phyloP scores from a whole-genome alignment of 1,140 invertebrate species.

The Apis laboriosa region DNA sequence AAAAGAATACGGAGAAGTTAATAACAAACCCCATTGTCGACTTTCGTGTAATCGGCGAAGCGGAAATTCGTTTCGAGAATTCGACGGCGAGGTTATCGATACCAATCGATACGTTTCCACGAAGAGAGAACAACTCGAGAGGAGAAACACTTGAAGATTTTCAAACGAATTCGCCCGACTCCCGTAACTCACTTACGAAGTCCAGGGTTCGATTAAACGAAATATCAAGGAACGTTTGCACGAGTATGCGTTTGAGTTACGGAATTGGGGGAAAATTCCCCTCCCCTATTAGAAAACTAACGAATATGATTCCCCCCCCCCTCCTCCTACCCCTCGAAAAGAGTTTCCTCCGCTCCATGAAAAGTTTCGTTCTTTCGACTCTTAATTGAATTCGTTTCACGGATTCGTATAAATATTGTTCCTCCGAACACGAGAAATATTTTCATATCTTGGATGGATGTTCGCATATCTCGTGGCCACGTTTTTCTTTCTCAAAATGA shows the following conservation, averaged over 20 bases:
- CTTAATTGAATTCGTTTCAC: not conserved
- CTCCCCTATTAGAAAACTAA: not conserved
- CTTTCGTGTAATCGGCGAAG: slow-evolving; percentile 62
- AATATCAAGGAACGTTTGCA: slow-evolving; percentile 26
- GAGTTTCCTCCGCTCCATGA: not conserved
- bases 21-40: slow-evolving; percentile 68
- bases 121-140: not conserved
- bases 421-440: not conserved
- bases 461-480: no score
- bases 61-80: slow-evolving; percentile 39
- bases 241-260: not conserved
- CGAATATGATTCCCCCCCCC: not conserved
- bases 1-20: slow-evolving; percentile 55
- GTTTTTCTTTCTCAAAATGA: not conserved
- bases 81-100: slow-evolving; percentile 24
- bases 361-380: not conserved
- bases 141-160: not conserved
- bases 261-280: not conserved
- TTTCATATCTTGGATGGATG: not conserved
- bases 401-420: not conserved
- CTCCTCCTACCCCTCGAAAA: no score
- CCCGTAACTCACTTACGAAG: not conserved
- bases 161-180: slow-evolving; percentile 24
- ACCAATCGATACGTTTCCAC: slow-evolving; percentile 1
- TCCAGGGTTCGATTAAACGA: slow-evolving; percentile 16